Percentiles rank a stretch among this genome's conserved stretches.
Conservation (phyloP, 2,797 vertebrate genomes). For the Coregonus sp. region DNA sequence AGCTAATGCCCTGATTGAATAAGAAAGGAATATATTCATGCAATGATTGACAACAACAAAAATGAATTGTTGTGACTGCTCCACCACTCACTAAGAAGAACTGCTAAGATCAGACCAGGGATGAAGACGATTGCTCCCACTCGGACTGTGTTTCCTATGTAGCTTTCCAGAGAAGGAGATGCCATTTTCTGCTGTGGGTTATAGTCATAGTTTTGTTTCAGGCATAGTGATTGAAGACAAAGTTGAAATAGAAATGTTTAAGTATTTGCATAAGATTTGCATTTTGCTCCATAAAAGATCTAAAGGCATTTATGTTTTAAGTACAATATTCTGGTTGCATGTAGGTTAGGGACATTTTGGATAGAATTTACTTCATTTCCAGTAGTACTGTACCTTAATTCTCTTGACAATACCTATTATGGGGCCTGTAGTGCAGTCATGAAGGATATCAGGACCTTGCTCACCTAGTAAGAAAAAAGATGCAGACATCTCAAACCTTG, state of each 20-base stretch:
- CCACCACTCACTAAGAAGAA: conserved; percentile 56
- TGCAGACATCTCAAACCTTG: neutral
- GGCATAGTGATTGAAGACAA: neutral
- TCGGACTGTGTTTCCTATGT: conserved; percentile 58
- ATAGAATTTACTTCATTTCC: neutral
- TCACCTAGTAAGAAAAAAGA: conserved; percentile 16
- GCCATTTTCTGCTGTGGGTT: neutral
- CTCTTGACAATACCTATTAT: conserved; percentile 41
- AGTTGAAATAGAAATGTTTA: neutral
- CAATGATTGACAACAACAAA: neutral
- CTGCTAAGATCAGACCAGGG: conserved; percentile 55
- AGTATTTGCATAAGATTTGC: neutral
- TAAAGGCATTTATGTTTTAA: neutral
- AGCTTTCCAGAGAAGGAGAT: conserved; percentile 28
- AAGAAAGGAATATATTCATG: neutral
- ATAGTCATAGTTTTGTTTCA: neutral
- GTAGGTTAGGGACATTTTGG: neutral
- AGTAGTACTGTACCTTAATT: conserved; percentile 8
- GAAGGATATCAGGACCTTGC: conserved; percentile 47
- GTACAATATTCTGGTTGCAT: neutral
- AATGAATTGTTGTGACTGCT: neutral
- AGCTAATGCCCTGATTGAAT: neutral
- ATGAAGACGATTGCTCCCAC: conserved; percentile 62
- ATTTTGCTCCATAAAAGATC: too few relatives aligned
- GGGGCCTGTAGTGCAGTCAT: conserved; percentile 19